phyloP scores from a whole-genome alignment of 2,113 vertebrate genomes.

The Phodopus roborovskii region DNA sequence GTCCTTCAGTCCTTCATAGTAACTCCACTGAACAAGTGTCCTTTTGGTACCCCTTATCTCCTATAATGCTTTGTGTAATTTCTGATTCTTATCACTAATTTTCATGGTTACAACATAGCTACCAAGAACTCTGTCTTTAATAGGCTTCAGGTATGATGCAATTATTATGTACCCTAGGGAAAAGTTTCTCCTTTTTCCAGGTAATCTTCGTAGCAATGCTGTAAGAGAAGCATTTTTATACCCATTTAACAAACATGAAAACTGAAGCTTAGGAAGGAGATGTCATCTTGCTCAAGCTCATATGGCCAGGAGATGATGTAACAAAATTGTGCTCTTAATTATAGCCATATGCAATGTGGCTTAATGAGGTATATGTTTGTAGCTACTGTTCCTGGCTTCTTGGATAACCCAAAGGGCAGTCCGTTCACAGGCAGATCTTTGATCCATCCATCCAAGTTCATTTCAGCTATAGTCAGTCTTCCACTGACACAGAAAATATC shows the following conservation, averaged over 20 bases:
- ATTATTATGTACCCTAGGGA: neutral
- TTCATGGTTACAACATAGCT: neutral
- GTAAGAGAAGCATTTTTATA: neutral
- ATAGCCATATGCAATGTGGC: neutral
- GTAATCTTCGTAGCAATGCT: neutral
- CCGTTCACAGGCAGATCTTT: neutral
- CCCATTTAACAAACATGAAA: slow-evolving; percentile 37
- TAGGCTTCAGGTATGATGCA: neutral
- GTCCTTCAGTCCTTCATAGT: neutral
- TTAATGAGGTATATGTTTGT: neutral
- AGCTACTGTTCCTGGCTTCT: neutral
- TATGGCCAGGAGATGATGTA: neutral
- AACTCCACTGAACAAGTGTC: neutral
- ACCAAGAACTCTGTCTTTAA: neutral
- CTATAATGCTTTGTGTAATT: neutral
- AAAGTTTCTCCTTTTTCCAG: neutral
- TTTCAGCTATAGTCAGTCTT: neutral
- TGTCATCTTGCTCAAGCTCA: neutral
- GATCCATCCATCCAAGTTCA: neutral
- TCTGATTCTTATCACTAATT: neutral
- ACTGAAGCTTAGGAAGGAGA: neutral
- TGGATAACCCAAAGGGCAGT: neutral
- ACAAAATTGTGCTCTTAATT: neutral
- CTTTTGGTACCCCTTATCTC: neutral
- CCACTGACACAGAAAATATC: neutral